phyloP scores from a whole-genome alignment of 2,113 vertebrate species.

The Mesembrinibis cayennensis region DNA sequence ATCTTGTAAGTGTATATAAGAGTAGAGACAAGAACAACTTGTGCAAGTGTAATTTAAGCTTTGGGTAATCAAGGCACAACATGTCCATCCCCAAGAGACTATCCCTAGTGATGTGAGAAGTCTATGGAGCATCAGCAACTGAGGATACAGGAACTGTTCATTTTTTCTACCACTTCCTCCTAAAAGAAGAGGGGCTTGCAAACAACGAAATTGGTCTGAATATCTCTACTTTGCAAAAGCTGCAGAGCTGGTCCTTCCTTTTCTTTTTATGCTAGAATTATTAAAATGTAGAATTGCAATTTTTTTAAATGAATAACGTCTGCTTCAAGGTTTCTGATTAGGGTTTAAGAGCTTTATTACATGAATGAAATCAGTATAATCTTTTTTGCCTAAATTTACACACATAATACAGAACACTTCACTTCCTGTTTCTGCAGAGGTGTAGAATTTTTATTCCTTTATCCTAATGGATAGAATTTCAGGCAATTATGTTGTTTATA shows the following conservation, averaged over 20 bases:
- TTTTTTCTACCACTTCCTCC: not conserved
- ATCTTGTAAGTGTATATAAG: not conserved
- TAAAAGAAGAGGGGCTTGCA: not conserved
- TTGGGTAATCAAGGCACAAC: not conserved
- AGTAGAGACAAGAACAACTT: not conserved
- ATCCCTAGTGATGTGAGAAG: not conserved
- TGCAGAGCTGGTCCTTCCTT: not conserved
- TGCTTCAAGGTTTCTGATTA: constrained; percentile 13
- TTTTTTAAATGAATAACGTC: not conserved
- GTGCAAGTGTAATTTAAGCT: not conserved
- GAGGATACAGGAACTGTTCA: not conserved
- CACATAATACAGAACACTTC: not conserved
- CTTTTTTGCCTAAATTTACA: not conserved
- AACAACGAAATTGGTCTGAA: not conserved
- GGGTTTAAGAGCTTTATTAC: not conserved
- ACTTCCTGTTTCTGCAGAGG: not conserved
- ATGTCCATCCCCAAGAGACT: not conserved
- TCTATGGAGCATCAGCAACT: fast-evolving
- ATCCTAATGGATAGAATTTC: not conserved
- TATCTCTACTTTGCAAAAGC: not conserved
- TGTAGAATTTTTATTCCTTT: constrained; percentile 10
- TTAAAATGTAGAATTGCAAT: not conserved
- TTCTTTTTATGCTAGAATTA: not conserved
- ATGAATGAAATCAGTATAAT: not conserved
- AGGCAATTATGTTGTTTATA: constrained; percentile 27